Base-by-base conservation (phyloP, 2,113 vertebrate genomes). In the Vidua chalybeata region DNA sequence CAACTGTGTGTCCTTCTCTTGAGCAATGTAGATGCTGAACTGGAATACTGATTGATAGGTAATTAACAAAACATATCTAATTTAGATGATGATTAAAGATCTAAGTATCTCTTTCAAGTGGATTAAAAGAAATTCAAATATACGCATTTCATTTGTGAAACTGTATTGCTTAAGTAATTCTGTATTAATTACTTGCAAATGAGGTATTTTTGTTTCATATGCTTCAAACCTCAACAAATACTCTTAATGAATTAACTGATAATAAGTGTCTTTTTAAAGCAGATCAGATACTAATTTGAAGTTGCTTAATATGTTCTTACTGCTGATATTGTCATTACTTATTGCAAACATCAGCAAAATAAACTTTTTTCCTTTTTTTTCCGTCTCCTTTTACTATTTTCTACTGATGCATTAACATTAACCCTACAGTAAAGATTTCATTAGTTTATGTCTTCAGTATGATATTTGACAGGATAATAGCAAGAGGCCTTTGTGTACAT, bases 171-270 rank as follows among this genome's bases (percentile, higher is more conserved):
- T 93, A 97, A 97, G 95, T 96, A 97, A 97, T 97, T 98, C 96
- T 88, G 72, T 96, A 94, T 98, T 97, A 98, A 98, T 98, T 97
- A 97, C 97, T 98, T 97, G 97, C 95, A 97, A 98, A 98, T 97
- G 51, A 95, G 93, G 46, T 96, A 95, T 92, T 96, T 97, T 97
- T 97, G 92, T 97, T 96, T 96, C 75, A 61, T 97, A 95, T 95
- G 93, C 72, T 90, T 97, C 97, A 97, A 97, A 95, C 85, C 91
- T 96, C 93, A 92, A 95, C 95, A 98, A 97, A 97, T 89, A 97
- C 46, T 87, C 94, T 96, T 97, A 96, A 97, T 96, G 95, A 98
- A 98, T 98, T 97, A 97, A 95, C 96, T 96, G 96, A 97, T 95
- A 97, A 97, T 96, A 76, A 97, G 90, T 96, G 96, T 94, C 90